A percentile compares a stretch with the other conserved stretches of the same genome.
These are phyloP conservation scores for Bruchidius siliquastri DNA, from an alignment of 2,888 invertebrate species.

Conservation along the genomic window DNA sequence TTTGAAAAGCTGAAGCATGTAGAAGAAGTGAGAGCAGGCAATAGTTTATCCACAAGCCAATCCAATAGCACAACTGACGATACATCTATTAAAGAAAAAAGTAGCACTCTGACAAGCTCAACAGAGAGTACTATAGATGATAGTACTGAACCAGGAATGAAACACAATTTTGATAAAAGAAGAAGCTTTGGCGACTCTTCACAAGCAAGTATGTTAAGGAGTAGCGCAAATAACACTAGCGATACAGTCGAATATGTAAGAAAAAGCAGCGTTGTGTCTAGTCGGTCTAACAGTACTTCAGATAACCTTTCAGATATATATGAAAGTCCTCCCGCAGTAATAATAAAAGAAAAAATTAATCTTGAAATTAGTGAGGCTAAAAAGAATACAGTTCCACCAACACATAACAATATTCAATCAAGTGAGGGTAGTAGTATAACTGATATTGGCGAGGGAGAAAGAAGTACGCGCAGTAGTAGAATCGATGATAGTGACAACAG, in stretches of 20 bases:
- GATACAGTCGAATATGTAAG: background rate
- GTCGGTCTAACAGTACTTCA: background rate
- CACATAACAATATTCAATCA: background rate
- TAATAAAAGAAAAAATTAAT: background rate
- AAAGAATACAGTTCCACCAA: background rate
- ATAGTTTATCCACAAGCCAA: background rate
- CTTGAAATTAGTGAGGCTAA: background rate
- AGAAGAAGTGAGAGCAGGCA: conserved; percentile 24
- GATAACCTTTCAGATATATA: background rate
- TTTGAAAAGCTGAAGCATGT: conserved; percentile 42
- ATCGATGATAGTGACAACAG: background rate
- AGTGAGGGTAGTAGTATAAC: background rate
- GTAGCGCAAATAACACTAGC: background rate
- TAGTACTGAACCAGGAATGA: background rate
- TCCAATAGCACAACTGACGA: background rate
- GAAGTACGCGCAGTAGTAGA: background rate
- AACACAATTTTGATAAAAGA: too few species aligned
- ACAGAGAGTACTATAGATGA: background rate
- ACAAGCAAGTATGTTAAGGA: background rate
- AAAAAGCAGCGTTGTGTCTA: background rate
- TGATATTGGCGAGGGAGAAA: background rate
- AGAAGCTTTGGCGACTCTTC: too few species aligned
- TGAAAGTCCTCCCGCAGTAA: background rate
- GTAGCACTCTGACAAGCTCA: background rate
- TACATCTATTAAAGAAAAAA: background rate